A percentile compares a stretch with the other conserved stretches of the same genome.
Evolutionary conservation across 2,113 vertebrate species (phyloP).

Genomic region (Spermophilus dauricus): DNA sequence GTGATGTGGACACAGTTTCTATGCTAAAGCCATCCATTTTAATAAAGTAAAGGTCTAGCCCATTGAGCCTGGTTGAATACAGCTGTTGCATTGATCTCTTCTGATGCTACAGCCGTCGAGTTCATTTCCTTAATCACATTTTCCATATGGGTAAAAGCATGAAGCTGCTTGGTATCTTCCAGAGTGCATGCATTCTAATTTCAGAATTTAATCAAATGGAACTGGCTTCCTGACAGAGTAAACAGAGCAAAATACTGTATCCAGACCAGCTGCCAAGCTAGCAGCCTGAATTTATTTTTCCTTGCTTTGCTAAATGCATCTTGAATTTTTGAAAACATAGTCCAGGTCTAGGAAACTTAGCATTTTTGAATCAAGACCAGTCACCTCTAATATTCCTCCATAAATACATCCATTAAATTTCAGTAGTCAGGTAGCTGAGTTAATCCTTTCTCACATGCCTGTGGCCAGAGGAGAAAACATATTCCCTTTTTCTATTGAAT

Average conservation of each 20-base stretch:
- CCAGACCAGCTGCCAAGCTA: conserved; percentile 83
- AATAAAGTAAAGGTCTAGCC: conserved; percentile 84
- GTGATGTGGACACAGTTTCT: conserved; percentile 81
- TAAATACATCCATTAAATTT: conserved; percentile 77
- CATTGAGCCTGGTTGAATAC: conserved; percentile 81
- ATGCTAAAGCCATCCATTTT: conserved; percentile 82
- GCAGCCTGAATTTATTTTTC: conserved; percentile 82
- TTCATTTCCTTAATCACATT: conserved; percentile 86
- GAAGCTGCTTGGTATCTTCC: conserved; percentile 81
- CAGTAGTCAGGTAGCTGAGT: conserved; percentile 72
- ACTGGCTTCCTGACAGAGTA: conserved; percentile 85
- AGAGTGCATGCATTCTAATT: conserved; percentile 85
- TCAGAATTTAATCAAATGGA: conserved; percentile 85
- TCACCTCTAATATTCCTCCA: conserved; percentile 68
- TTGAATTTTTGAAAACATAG: conserved; percentile 79
- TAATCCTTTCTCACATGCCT: conserved; percentile 65
- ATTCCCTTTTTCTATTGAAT: conserved; percentile 14
- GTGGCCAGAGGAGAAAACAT: conserved; percentile 62
- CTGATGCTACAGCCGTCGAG: conserved; percentile 74
- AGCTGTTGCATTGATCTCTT: conserved; percentile 82
- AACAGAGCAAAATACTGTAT: conserved; percentile 86
- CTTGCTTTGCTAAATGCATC: conserved; percentile 83
- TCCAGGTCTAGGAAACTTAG: conserved; percentile 76
- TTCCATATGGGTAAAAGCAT: conserved; percentile 83
- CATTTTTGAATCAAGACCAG: conserved; percentile 79